These are phyloP conservation scores for Ethmia dodecea DNA, from an alignment of 2,888 invertebrate species.

Conservation along the genomic window DNA sequence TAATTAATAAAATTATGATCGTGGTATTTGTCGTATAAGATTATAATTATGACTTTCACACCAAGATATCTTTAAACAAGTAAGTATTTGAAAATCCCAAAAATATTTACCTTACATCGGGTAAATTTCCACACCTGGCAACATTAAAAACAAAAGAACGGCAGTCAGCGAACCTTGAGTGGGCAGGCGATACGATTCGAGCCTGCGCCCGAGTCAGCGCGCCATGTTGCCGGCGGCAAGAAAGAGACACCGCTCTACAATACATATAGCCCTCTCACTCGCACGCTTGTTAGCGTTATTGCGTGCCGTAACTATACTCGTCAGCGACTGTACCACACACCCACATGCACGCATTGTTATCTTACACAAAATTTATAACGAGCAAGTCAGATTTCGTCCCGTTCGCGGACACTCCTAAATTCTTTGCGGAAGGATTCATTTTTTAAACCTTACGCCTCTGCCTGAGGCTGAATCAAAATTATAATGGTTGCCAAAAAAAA, in stretches of 20 bases:
- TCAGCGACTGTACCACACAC: constrained; percentile 71
- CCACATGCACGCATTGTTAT: constrained; percentile 74
- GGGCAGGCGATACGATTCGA: constrained; percentile 80
- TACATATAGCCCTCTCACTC: constrained; percentile 35
- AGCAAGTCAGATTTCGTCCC: constrained; percentile 69
- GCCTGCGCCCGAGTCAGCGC: constrained; percentile 80
- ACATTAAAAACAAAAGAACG: constrained; percentile 78
- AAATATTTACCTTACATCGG: too few species aligned
- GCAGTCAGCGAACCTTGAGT: constrained; percentile 81
- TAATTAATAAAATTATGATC: too few species aligned
- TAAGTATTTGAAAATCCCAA: too few species aligned
- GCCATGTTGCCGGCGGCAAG: constrained; percentile 68
- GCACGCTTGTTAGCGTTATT: constrained; percentile 77
- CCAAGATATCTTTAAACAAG: too few species aligned
- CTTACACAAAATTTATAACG: constrained; percentile 76
- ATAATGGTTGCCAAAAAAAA: constrained; percentile 43
- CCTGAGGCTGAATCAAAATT: constrained; percentile 55
- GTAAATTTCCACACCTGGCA: constrained; percentile 35
- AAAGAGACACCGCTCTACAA: constrained; percentile 49
- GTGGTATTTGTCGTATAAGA: too few species aligned
- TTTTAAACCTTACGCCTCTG: constrained; percentile 48
- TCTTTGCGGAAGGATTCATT: constrained; percentile 69
- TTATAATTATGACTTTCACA: too few species aligned
- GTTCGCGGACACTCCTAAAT: constrained; percentile 68
- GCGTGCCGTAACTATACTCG: constrained; percentile 76